Base-by-base conservation (phyloP, 2,797 vertebrate genomes). In the Sardinella longiceps region DNA sequence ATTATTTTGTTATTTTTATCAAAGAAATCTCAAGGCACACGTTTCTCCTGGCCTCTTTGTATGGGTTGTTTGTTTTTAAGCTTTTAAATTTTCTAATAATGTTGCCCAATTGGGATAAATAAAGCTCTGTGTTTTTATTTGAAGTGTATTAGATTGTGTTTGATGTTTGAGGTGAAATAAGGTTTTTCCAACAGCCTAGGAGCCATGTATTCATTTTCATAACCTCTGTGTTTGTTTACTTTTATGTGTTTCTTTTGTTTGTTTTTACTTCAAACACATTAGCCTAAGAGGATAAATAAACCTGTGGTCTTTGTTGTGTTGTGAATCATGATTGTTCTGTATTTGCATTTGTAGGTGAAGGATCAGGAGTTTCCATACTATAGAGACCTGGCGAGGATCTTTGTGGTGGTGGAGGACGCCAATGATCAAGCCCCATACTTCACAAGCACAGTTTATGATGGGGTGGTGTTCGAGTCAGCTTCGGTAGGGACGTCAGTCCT, bases 291-390 rank as follows among this genome's bases (percentile, higher is more conserved):
- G 12, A 60, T 60, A 28, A 63, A 63, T 63, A 3, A 63, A 63
- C 3, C 9, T 30, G 10, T 9, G n/a, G n/a, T 28, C 14, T 50
- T 81, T 58, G 74, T 4, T 88, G 6, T 37, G 84, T 39, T 48
- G 20, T 23, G 1, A 30, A 30, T 25, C n/a, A 80, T 81, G 81
- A 33, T 83, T 14, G 81, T n/a, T 82, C 30, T 77, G n/a, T n/a
- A n/a, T n/a, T 0, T 87, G 23, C 86, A 83, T 48, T 58, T 80
- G 23, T 87, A 99, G 98, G 98, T 99, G 20, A 97, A 99, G 87
- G 98, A 99, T 92, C 98, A 99, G 83, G 98, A 99, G 90, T 97
- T 98, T 86, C 97, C 98, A 15, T 98, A 99, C 66, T 97, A 98
- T 90, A 97, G 98, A 80, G 98, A 97, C 94, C 96, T 97, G 82